Evolutionary conservation across 2,113 vertebrate species (phyloP), one percentile per base, ranked within the genome.

Genomic region (Lucifuga dentata): DNA sequence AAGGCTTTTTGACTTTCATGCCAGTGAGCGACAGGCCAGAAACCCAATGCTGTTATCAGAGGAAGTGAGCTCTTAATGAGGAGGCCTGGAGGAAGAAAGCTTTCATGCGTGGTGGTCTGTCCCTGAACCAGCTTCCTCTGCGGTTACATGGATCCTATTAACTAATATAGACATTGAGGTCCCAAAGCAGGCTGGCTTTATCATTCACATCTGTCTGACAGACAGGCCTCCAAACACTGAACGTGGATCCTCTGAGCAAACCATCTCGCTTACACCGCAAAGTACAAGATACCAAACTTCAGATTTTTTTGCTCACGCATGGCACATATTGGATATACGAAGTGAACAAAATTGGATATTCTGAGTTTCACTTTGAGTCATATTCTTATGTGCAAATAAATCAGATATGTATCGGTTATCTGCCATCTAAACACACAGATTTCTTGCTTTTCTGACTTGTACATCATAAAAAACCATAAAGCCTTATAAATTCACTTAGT

Each of bases 61-160:
- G 78, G 79, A 84, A 85, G 78, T 67, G 65, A 58, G 41, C 60
- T 53, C 51, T 79, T 56, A 62, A 76, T 70, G 65, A 46, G 3
- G 11, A 64, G 60, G 67, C 65, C 68, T 53, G 4, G 66, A 77
- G 68, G 52, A 82, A 21, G 69, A 83, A 86, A 59, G 70, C 52
- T 76, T 81, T 86, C 56, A 77, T 60, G 62, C 53, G 66, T 38
- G 39, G 69, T 43, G 16, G 48, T 56, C 48, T 15, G 64, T 77
- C 56, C 70, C 23, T 56, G 53, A 74, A 81, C 10, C 69, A 32
- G 65, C 81, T 88, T 88, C 84, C 87, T 81, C 61, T 85, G 85
- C 7, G 76, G 70, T 58, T 63, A 61, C 67, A 86, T 78, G 73
- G 73, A 73, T 78, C 63, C 45, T 46, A 81, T 87, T 86, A 86